Base-by-base conservation (phyloP, 2,888 invertebrate species). In the Drosophila setosimentum region DNA sequence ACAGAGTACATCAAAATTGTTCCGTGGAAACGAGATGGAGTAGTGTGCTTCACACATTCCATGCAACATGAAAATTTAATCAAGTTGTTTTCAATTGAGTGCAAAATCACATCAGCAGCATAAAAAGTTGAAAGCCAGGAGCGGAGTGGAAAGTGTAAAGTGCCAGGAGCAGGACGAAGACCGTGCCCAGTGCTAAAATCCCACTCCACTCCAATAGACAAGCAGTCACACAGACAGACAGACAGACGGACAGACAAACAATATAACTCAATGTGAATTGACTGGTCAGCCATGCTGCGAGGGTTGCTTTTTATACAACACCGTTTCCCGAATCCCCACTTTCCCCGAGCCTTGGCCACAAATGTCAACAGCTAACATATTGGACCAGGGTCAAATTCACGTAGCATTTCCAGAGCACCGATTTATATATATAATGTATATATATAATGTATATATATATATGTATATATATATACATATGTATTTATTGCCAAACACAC, bases 81-180 rank as follows among this genome's bases (percentile, higher is more conserved):
- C 82, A 80, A 82, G 80, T 84, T 87, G 84, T 83, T 86, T 89
- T 79, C 86, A 89, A 92, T 91, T 91, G 92, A 92, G 92, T 92
- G 92, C 91, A 88, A 92, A 92, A 92, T 92, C 92, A 91, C 90
- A 90, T 89, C 86, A 78, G 64, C 73, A 71, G 51, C 74, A 80
- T 71, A 73, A 74, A 86, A 73, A 65, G 67, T 67, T 66, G 49
- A 69, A 69, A 69, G 55, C 45, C 61, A 6, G 42, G 29, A 59
- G 42, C 51, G 64, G 51, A 32, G 61, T 55, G 51, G 18, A 73
- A 58, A 68, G 78, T 78, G 81, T 68, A 76, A 80, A 83, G 78
- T 78, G 78, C 61, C 73, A 49, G 48, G 42, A n/a, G 42, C 42
- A 48, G 49, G 45, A 50, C 16, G 13, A 27, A 35, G 18, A 35